A percentile compares a stretch with the other conserved stretches of the same genome.
These are phyloP conservation scores for Globicephala melas DNA, from an alignment of 2,113 vertebrate genomes.

Conservation along the genomic window DNA sequence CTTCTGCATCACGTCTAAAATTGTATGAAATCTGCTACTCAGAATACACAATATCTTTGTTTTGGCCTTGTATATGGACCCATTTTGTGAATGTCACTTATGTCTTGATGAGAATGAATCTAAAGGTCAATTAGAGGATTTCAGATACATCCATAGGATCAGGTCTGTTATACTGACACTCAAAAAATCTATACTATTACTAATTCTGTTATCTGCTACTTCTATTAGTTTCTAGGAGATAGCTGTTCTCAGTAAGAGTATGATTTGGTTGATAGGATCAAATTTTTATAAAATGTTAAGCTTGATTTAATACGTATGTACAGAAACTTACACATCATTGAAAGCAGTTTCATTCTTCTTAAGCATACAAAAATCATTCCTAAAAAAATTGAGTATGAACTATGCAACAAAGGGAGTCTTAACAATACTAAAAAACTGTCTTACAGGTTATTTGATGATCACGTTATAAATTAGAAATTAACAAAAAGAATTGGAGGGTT, in stretches of 20 bases:
- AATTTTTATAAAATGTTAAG: background rate
- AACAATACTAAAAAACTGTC: background rate
- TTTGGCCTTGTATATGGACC: background rate
- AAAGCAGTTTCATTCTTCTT: background rate
- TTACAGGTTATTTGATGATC: background rate
- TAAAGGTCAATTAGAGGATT: background rate
- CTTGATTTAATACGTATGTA: background rate
- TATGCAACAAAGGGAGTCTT: background rate
- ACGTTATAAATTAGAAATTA: background rate
- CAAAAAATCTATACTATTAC: background rate
- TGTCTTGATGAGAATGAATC: background rate
- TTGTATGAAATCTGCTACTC: background rate
- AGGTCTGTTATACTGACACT: background rate
- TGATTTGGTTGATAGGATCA: background rate
- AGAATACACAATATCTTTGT: background rate
- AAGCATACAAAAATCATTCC: background rate
- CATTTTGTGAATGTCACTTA: background rate
- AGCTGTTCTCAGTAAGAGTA: background rate
- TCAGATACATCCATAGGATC: background rate
- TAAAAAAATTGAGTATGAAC: conserved; percentile 27
- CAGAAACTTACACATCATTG: background rate
- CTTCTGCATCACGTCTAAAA: background rate
- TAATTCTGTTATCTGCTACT: background rate
- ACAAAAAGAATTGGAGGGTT: background rate
- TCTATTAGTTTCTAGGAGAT: background rate